These are phyloP conservation scores for Halictus rubicundus DNA, from an alignment of 1,140 invertebrate genomes.

Conservation along the genomic window DNA sequence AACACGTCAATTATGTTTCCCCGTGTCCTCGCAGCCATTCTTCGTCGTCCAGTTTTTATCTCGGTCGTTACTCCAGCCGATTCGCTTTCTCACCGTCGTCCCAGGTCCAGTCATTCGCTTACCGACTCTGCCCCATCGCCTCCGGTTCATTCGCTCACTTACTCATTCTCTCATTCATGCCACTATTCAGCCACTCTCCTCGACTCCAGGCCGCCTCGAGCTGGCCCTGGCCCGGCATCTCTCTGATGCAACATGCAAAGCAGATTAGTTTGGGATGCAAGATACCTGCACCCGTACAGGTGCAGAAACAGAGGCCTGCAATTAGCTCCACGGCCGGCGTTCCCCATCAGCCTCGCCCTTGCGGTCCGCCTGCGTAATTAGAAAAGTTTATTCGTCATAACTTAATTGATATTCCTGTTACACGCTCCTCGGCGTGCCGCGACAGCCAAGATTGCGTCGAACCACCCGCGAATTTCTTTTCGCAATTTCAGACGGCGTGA, in stretches of 20 bases:
- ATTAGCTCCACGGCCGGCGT: slow-evolving; percentile 19
- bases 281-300: slow-evolving; percentile 31
- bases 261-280: slow-evolving; percentile 23
- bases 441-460: too few species aligned
- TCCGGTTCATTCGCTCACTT: slow-evolving; percentile 26
- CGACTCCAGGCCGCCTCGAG: neutral
- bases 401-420: slow-evolving; percentile 38
- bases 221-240: too few species aligned
- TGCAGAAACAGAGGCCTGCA: slow-evolving; percentile 37
- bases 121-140: neutral
- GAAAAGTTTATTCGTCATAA: slow-evolving; percentile 45
- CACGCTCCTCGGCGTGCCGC: neutral
- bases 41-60: too few species aligned
- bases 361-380: slow-evolving; percentile 29
- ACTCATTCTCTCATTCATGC: slow-evolving; percentile 20
- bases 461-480: neutral
- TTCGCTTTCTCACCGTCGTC: neutral
- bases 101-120: slow-evolving; percentile 1
- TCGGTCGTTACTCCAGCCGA: neutral
- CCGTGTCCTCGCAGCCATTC: neutral
- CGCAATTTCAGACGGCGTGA: too few species aligned
- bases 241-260: slow-evolving; percentile 13
- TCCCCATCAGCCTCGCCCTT: too few species aligned
- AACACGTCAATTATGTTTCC: neutral
- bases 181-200: neutral